Base-by-base conservation (phyloP, 92 coral and sea anemone genomes). In the Actinostola sp. region DNA sequence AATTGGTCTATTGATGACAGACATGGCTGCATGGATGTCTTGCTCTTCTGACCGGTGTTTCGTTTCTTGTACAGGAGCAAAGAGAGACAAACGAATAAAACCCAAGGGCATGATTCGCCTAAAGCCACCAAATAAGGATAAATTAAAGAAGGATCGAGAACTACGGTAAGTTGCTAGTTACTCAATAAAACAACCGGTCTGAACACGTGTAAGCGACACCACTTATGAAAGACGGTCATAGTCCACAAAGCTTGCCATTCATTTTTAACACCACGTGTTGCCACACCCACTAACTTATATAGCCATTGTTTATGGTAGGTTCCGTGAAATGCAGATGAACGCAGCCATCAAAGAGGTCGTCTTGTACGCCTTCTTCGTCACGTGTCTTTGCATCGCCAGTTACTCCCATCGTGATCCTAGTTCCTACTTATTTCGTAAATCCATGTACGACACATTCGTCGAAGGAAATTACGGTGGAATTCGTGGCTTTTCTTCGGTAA, bases 281-380 rank as follows among this genome's bases (percentile, higher is more conserved):
- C 56, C 56, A 12, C 56, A 26, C 56, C 12, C 12, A 27, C 5
- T 8, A 0, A 50, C 21, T 15, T 12, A n/a, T n/a, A n/a, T 41
- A 41, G 46, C 15, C 35, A 23, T 56, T n/a, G 7, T 34, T 17
- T 59, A 16, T 59, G 2, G 5, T 59, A 93, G 97, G 77, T 93
- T 93, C 66, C 92, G 92, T 50, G 98, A 93, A 62, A 82, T 93
- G 92, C 77, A 86, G 57, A 93, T 89, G 89, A 79, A 82, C 43
- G 92, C 96, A 2, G 84, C 88, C 11, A 83, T 93, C 76, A 93
- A 82, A 75, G 98, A 93, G 38, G 93, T 93, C 9, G 55, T 66
- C 0, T 77, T 93, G 14, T 93, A 93, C 84, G 84, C 85, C 52
- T 80, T 93, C 27, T 93, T 93, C 57, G 81, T 93, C 16, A 69